Evolutionary conservation across 2,797 vertebrate species (phyloP), one percentile per base, ranked within the genome.

Genomic region (Spatula versicolor): DNA sequence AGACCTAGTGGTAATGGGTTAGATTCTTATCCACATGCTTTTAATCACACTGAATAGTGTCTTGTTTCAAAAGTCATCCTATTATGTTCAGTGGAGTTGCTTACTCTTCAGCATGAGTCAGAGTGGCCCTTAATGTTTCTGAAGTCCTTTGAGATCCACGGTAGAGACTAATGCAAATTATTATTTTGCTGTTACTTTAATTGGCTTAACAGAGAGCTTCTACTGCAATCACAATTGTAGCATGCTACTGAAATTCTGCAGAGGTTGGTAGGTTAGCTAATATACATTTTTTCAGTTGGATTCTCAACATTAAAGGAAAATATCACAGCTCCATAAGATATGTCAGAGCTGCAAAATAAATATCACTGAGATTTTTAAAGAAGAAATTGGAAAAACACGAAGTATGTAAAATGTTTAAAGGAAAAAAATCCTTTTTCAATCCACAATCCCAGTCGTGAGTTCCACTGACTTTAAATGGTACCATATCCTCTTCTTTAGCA

Each of bases 401-500:
- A 83, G 26, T 59, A 73, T 25, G 23, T 63, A 63, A 96, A 89
- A 85, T 41, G 68, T 71, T 67, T 74, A 39, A 77, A 76, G 30
- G 11, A 69, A 45, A 41, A 23, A 82, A 82, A 83, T 46, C 63
- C 37, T 55, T 28, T 94, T 94, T 84, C 31, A 50, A 7, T 37
- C 54, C 69, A 72, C 52, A 89, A 52, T 95, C 54, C 67, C 83
- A 45, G 43, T 86, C 37, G 39, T 95, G 84, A 74, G 39, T 84
- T 88, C 75, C 83, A 52, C 77, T 91, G 71, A 46, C 72, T 94
- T 93, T 76, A 93, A 96, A 95, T 93, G 83, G 78, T 95, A 91
- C 31, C 77, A 86, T 81, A 62, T 25, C 35, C 31, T 95, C 69
- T 89, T 93, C 91, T 92, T 75, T 90, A 90, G 30, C 78, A n/a